Evolutionary conservation across 2,797 vertebrate genomes (phyloP).

Genomic region (Otus scops): DNA sequence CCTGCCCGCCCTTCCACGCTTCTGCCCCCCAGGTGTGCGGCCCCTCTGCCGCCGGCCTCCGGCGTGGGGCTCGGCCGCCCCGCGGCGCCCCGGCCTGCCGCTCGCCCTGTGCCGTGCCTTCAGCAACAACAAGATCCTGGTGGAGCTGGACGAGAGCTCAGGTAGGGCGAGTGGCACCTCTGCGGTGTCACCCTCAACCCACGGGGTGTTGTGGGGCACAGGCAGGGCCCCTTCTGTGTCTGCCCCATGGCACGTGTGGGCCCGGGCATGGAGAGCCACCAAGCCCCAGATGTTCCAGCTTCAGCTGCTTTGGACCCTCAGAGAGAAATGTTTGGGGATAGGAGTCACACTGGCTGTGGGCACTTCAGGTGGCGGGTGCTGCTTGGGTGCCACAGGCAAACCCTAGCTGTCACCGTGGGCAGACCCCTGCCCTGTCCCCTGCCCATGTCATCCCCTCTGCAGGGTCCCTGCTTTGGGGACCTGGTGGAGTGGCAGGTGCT

Average conservation of each 20-base stretch:
- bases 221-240: accelerated
- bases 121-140: conserved; percentile 52
- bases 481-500: background rate
- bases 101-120: background rate
- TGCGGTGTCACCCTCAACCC: accelerated
- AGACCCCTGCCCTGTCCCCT: background rate
- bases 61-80: background rate
- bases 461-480: background rate
- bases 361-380: background rate
- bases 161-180: background rate
- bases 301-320: background rate
- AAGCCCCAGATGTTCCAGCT: background rate
- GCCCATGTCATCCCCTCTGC: accelerated
- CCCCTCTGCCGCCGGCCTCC: background rate
- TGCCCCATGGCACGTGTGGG: accelerated
- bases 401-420: background rate
- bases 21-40: background rate
- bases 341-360: accelerated
- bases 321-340: accelerated
- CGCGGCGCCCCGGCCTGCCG: background rate
- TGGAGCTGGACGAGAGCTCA: conserved; percentile 54
- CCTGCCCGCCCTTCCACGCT: background rate
- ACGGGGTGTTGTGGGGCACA: accelerated
- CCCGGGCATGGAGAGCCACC: background rate
- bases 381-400: background rate